Evolutionary conservation across 2,888 invertebrate genomes (phyloP), one percentile per base, ranked within the genome.

Genomic region (Andrena chrysosceles): DNA sequence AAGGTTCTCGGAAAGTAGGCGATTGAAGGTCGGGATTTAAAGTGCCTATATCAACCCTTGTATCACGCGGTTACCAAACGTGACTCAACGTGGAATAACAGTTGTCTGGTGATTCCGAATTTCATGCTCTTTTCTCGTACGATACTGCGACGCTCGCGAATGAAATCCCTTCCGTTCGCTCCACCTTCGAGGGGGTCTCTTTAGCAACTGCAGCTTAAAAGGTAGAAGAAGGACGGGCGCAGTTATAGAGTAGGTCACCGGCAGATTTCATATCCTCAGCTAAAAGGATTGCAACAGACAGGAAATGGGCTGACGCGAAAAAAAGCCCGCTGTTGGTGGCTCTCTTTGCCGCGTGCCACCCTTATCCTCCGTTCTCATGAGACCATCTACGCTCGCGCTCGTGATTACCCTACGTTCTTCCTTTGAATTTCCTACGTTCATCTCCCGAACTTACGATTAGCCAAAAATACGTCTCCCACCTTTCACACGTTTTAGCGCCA

Each of bases 291-390:
- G 59, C 62, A 69, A 66, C 56, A 33, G 76, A 73, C 78, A 82
- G 84, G 83, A 85, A 80, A 85, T 74, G 76, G 74, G 67, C 77
- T 64, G 80, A 42, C 35, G 74, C n/a, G 67, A 35, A 73, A 84
- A 73, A 67, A 79, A 75, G 60, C 48, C 42, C 33, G 68, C 48
- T 33, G 75, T 20, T 56, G 63, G 68, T 77, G 72, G 66, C 54
- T 75, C 60, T 67, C 66, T 67, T 71, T 69, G 63, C 77, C 79
- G 63, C 69, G 23, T 76, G 78, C 73, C 79, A 77, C 63, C 60
- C 49, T 29, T 59, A 29, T 69, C 54, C 16, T 49, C 52, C 29
- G 20, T 73, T 73, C 83, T 81, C 83, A 72, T 72, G 69, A 48
- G 42, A 31, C 56, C 62, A 77, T 77, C 84, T 62, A 69, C 66